Evolutionary conservation across 2,888 invertebrate species (phyloP).

Genomic region (Xestia sexstrigata): DNA sequence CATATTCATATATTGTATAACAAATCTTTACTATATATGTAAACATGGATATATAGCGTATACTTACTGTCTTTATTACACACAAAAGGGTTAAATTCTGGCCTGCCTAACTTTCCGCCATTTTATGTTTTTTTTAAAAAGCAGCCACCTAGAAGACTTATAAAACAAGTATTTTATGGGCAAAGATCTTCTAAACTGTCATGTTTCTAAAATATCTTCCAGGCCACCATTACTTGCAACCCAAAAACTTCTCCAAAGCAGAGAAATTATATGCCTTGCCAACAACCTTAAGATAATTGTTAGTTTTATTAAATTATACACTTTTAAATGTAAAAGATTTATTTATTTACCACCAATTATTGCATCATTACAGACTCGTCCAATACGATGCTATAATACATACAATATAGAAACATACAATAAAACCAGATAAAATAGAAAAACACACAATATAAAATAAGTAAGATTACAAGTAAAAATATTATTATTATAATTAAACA

Average conservation of each 20-base stretch:
- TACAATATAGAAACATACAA: no score
- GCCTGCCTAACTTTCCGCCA: not conserved
- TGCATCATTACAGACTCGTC: no score
- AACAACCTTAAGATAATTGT: not conserved
- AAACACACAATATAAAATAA: no score
- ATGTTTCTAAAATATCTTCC: not conserved
- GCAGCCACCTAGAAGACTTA: no score
- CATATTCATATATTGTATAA: not conserved
- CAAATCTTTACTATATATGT: not conserved
- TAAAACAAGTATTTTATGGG: no score
- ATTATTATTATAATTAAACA: no score
- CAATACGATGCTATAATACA: no score
- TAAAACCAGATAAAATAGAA: no score
- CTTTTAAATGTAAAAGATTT: no score
- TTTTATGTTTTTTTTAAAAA: not conserved
- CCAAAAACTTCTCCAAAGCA: not conserved
- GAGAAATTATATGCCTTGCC: no score
- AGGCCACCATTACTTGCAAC: not conserved
- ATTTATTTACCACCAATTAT: no score
- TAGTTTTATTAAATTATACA: not conserved
- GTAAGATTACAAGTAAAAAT: no score
- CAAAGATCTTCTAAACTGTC: not conserved
- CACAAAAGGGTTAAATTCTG: not conserved
- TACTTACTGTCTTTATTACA: not conserved
- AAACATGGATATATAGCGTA: not conserved